Evolutionary conservation across 2,797 vertebrate species (phyloP).

Genomic region (Echeneis naucrates): DNA sequence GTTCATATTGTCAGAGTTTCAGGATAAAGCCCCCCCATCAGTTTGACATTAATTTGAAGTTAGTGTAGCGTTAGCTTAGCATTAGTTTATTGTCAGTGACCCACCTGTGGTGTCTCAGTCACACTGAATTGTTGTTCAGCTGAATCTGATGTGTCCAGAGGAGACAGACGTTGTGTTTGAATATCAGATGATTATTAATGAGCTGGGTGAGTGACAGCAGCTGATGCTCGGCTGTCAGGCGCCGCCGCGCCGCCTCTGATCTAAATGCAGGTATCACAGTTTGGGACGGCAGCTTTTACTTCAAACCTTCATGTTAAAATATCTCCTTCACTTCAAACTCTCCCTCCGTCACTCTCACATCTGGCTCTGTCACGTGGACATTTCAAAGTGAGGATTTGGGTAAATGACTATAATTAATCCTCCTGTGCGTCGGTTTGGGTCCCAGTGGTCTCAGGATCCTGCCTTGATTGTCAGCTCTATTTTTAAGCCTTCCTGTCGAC

Average conservation of each 20-base stretch:
- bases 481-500: slow-evolving; percentile 51
- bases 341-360: not conserved
- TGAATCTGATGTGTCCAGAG: no score
- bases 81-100: no score
- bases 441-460: slow-evolving; percentile 29
- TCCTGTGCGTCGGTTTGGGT: slow-evolving; percentile 24
- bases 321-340: slow-evolving; percentile 31
- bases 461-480: slow-evolving; percentile 65
- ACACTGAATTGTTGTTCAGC: no score
- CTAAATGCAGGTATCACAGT: slow-evolving; percentile 40
- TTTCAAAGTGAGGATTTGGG: slow-evolving; percentile 51
- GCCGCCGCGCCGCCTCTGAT: slow-evolving; percentile 11
- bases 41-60: no score
- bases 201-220: slow-evolving; percentile 24
- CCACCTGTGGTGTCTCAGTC: no score
- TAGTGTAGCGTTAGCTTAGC: no score
- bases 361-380: slow-evolving; percentile 3
- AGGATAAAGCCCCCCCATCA: no score
- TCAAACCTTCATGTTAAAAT: slow-evolving; percentile 42
- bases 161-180: not conserved
- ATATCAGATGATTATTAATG: not conserved
- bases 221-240: slow-evolving; percentile 7
- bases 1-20: no score
- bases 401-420: slow-evolving; percentile 66
- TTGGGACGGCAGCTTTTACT: slow-evolving; percentile 29